Percentiles rank a stretch among this genome's conserved stretches.
Evolutionary conservation across 2,888 invertebrate species (phyloP).

Genomic region (Tipula vernalis): DNA sequence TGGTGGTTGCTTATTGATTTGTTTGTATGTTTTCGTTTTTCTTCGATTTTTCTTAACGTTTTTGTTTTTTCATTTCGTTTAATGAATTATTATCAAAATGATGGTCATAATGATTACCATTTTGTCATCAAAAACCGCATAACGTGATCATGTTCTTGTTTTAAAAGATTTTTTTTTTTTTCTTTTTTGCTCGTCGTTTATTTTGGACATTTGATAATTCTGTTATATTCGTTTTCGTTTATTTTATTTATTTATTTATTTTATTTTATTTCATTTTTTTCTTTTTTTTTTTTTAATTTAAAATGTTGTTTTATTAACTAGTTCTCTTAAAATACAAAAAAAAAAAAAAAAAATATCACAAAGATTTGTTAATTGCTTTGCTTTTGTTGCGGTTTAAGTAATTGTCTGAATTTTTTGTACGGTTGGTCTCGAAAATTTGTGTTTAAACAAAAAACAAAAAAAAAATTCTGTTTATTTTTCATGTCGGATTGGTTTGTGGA

Average conservation of each 20-base stretch:
- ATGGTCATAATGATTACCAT: constrained; percentile 8
- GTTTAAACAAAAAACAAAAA: background rate
- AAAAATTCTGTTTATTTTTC: background rate
- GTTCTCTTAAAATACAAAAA: background rate
- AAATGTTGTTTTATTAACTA: constrained; percentile 4
- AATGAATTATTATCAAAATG: constrained; percentile 7
- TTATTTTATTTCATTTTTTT: background rate
- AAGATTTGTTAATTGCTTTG: constrained; percentile 4
- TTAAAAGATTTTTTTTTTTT: background rate
- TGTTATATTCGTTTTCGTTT: background rate
- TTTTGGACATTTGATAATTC: constrained; percentile 4
- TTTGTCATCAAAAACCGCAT: constrained; percentile 4
- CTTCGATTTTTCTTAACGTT: background rate
- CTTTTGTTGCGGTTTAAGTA: constrained; percentile 4
- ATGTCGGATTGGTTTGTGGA: constrained; percentile 4
- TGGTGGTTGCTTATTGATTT: background rate
- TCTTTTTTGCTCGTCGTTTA: background rate
- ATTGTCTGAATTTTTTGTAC: constrained; percentile 4
- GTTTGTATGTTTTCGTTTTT: background rate
- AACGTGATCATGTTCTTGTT: constrained; percentile 10
- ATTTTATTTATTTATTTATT: background rate
- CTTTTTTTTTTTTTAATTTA: background rate
- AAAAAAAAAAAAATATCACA: background rate
- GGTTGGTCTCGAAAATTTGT: background rate
- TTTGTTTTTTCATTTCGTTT: background rate